Evolutionary conservation across 1,140 invertebrate species (phyloP), one percentile per base, ranked within the genome.

Genomic region (Marisa cornuarietis): DNA sequence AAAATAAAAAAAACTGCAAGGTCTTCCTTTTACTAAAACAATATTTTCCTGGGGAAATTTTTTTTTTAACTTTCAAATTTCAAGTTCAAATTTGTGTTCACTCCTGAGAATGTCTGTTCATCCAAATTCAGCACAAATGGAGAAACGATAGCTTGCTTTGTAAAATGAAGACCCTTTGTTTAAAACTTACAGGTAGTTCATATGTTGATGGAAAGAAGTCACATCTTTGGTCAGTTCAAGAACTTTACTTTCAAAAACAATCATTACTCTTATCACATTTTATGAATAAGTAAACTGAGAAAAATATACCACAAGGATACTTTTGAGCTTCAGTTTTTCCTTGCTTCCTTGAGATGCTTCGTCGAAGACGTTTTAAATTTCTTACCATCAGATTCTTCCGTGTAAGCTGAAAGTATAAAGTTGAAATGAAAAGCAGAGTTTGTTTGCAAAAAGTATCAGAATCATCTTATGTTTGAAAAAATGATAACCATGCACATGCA

Each of bases 371-470:
- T 80, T 92, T 92, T 77, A 91, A 85, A 84, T 92, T 92, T 82
- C 92, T 92, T 52, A 92, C 90, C 86, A 92, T 88, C 76, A 89
- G 83, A 81, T 92, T 91, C 85, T 92, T 92, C 42, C 91, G 80
- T 8, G 90, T 91, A 14, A 92, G 79, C 87, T 89, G 77, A 80
- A 80, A 71, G 77, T 24, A 81, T 54, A 71, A 71, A 31, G 49
- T 4, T 20, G 18, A 66, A 2, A 20, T 61, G 11, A n/a, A 76
- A 6, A 20, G 26, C 10, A 52, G 24, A 68, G 51, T 20, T 24
- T 24, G 22, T 71, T 14, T 52, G 16, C 62, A 76, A 58, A 18
- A 66, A 24, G 54, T 78, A 14, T 51, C 5, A 61, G 54, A 68
- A 31, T 31, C 76, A 14, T 68, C 9, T 42, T 7, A 31, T 52